Base-by-base conservation (phyloP, 2,888 invertebrate genomes). In the Monopis laevigella region DNA sequence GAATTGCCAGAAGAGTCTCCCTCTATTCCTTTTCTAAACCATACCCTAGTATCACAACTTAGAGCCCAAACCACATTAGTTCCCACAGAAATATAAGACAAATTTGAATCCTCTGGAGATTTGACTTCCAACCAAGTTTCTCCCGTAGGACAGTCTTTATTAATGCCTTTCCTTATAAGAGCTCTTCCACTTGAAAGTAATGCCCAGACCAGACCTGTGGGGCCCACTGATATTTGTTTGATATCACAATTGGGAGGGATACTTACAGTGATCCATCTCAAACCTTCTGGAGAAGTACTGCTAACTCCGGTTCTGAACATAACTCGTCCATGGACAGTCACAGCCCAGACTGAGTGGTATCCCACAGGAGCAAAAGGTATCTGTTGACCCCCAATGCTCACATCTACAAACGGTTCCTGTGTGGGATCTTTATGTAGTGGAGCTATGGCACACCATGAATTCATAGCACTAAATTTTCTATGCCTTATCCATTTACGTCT, bases 381-480 rank as follows among this genome's bases (percentile, higher is more conserved):
- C 57, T 87, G 87, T 58, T 89, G 88, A 17, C 96, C 95, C 24
- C 96, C 95, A 51, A 95, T 88, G 45, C 90, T 85, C 35, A 96
- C 86, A 80, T 96, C 95, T 58, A 95, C 93, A 57, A 97, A 96
- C 3, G 96, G 96, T 63, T 96, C 96, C 82, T 90, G 89, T 0
- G 94, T 93, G 14, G 93, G 89, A 75, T 94, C 93, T 72, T 93
- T 92, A 63, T 93, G 92, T 46, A 94, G 77, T 10, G 93, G 91
- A 42, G 93, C 92, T 56, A 96, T 90, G 27, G 92, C 92, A 74
- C 94, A 93, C 96, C 96, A 96, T 30, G 90, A 89, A 71, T 95
- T 93, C 73, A 94, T 87, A 5, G 94, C 93, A 65, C 90, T 89
- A 58, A 94, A 96, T 55, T 92, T 86, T 41, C 96, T 82, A 60